phyloP scores from a whole-genome alignment of 2,113 vertebrate genomes.

The Rhea pennata region DNA sequence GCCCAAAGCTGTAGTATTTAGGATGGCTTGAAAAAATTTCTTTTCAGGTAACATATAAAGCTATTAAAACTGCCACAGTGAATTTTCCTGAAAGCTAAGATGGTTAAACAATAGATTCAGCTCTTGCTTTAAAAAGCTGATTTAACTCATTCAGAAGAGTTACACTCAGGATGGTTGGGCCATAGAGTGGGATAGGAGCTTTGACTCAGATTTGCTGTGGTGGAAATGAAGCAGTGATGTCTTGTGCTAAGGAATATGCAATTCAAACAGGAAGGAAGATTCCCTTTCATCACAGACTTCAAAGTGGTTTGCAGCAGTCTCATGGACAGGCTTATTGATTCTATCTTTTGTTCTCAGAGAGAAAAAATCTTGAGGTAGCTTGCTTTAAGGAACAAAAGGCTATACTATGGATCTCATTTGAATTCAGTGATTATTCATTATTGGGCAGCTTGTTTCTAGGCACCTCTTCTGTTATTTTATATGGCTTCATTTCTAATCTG shows the following conservation, averaged over 20 bases:
- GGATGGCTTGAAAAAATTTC: neutral
- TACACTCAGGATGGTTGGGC: neutral
- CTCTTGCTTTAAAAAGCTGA: neutral
- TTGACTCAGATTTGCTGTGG: neutral
- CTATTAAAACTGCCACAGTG: neutral
- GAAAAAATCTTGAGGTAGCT: neutral
- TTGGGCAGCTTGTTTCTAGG: neutral
- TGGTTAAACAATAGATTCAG: neutral
- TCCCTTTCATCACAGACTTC: slow-evolving; percentile 51
- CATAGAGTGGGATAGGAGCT: neutral
- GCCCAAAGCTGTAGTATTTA: neutral
- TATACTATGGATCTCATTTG: neutral
- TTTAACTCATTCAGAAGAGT: neutral
- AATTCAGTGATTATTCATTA: slow-evolving; percentile 12
- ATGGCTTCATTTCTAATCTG: neutral
- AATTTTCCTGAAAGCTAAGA: neutral
- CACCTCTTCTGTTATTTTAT: neutral
- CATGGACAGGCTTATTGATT: slow-evolving; percentile 34
- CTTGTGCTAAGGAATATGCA: slow-evolving; percentile 40
- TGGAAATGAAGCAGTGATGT: neutral
- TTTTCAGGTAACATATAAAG: rapidly evolving
- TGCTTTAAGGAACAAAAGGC: slow-evolving; percentile 18
- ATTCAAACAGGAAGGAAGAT: slow-evolving; percentile 46
- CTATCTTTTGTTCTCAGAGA: slow-evolving; percentile 44
- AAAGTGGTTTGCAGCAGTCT: slow-evolving; percentile 33